Evolutionary conservation across 2,113 vertebrate species (phyloP).

Genomic region (Trochalopteron elliotii): DNA sequence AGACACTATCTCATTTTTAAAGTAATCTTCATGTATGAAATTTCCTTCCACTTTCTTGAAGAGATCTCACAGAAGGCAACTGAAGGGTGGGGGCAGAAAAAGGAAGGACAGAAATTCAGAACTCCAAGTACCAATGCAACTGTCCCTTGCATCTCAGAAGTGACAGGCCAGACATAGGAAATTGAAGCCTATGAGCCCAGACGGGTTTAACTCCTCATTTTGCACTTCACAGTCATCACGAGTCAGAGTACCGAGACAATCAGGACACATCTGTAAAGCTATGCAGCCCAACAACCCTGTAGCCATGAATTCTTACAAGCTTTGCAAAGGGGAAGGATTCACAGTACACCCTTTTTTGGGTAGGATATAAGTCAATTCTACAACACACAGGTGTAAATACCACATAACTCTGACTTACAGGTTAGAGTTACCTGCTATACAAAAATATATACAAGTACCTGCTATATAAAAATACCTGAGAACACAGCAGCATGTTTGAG

Average conservation of each 20-base stretch:
- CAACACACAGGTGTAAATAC: not conserved
- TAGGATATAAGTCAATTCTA: not conserved
- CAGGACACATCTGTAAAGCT: not conserved
- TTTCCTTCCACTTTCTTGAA: not conserved
- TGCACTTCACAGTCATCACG: not conserved
- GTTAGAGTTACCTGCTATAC: not conserved
- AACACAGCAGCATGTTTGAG: not conserved
- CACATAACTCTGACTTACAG: not conserved
- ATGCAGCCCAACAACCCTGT: accelerated
- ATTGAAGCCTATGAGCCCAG: not conserved
- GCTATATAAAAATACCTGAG: not conserved
- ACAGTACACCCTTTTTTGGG: not conserved
- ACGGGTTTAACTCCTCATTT: not conserved
- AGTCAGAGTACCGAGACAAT: not conserved
- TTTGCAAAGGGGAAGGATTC: not conserved
- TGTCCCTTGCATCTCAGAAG: not conserved
- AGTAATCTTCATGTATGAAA: not conserved
- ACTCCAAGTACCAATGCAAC: not conserved
- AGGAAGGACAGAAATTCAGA: not conserved
- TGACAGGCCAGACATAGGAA: not conserved
- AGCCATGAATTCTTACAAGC: not conserved
- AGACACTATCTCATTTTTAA: not conserved
- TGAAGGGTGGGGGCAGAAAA: not conserved
- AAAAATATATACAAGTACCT: not conserved
- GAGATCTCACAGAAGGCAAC: not conserved